These are phyloP conservation scores for Rhabdornis inornatus DNA, from an alignment of 2,113 vertebrate genomes.

Conservation along the genomic window DNA sequence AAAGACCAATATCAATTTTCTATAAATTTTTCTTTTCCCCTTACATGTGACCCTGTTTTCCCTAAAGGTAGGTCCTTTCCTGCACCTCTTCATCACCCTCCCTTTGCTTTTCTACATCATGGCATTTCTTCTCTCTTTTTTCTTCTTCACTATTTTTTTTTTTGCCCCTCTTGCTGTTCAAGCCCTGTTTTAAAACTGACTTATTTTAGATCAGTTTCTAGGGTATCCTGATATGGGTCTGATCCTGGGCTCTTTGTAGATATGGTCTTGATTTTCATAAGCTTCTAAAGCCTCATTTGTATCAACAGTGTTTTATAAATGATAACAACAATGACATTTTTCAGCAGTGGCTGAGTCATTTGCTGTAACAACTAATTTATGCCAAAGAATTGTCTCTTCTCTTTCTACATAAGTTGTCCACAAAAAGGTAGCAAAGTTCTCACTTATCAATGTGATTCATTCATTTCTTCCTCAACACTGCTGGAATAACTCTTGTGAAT, in stretches of 20 bases:
- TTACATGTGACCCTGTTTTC: neutral
- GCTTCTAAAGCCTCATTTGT: slow-evolving; percentile 46
- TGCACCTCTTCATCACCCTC: neutral
- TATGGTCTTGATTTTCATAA: slow-evolving; percentile 27
- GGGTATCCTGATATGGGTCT: neutral
- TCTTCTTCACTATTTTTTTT: neutral
- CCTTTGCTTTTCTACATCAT: neutral
- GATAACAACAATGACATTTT: slow-evolving; percentile 48
- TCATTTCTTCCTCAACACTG: slow-evolving; percentile 13
- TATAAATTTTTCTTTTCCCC: neutral
- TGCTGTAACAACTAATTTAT: slow-evolving; percentile 41
- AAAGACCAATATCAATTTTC: neutral
- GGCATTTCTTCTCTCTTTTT: neutral
- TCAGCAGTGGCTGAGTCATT: slow-evolving; percentile 39
- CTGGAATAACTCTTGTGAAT: slow-evolving; percentile 12
- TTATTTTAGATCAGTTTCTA: slow-evolving; percentile 22
- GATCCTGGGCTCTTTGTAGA: neutral
- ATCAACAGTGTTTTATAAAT: slow-evolving; percentile 36
- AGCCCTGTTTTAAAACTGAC: neutral
- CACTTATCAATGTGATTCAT: slow-evolving; percentile 39
- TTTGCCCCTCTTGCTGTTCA: neutral
- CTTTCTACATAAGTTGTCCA: slow-evolving; percentile 20
- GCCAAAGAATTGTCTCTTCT: slow-evolving; percentile 1
- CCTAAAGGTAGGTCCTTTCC: neutral
- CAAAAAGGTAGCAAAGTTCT: slow-evolving; percentile 34